Conservation (phyloP, 2,888 invertebrate genomes). For the Macroteleia sp. region DNA sequence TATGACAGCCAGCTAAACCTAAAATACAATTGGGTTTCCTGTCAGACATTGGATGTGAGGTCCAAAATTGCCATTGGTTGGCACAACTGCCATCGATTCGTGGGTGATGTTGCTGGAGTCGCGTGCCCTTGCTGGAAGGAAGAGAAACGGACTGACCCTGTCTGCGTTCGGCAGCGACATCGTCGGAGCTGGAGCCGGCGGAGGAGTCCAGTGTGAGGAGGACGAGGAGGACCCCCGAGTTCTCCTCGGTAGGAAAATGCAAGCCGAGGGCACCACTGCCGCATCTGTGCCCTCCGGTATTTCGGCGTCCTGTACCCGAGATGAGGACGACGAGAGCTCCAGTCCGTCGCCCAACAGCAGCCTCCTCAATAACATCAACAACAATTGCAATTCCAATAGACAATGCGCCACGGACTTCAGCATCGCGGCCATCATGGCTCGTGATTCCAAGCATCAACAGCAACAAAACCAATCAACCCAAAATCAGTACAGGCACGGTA, state of each 20-base stretch:
- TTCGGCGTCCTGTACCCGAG: slow-evolving; percentile 85
- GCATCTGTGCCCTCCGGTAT: slow-evolving; percentile 71
- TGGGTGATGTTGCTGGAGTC: slow-evolving; percentile 84
- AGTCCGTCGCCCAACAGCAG: slow-evolving; percentile 80
- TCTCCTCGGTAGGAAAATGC: slow-evolving; percentile 83
- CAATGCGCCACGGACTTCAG: slow-evolving; percentile 96
- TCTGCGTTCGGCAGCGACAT: slow-evolving; percentile 81
- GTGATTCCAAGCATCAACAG: slow-evolving; percentile 86
- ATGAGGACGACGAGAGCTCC: slow-evolving; percentile 87
- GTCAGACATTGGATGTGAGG: slow-evolving; percentile 17
- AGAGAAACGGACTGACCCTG: slow-evolving; percentile 83
- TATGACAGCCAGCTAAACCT: neutral
- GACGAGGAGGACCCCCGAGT: slow-evolving; percentile 86
- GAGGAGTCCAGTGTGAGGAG: slow-evolving; percentile 86
- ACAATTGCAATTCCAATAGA: slow-evolving; percentile 85
- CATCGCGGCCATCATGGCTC: slow-evolving; percentile 93
- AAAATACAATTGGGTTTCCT: neutral
- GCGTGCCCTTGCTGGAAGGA: slow-evolving; percentile 83
- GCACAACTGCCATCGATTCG: slow-evolving; percentile 57
- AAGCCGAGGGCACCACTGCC: slow-evolving; percentile 83
- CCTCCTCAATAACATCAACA: slow-evolving; percentile 78
- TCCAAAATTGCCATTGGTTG: slow-evolving; percentile 43
- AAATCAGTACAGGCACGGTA: slow-evolving; percentile 53
- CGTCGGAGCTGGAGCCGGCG: slow-evolving; percentile 81
- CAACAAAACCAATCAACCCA: slow-evolving; percentile 83